phyloP scores from a whole-genome alignment of 2,888 invertebrate species.

The Ctenicera cuprea region DNA sequence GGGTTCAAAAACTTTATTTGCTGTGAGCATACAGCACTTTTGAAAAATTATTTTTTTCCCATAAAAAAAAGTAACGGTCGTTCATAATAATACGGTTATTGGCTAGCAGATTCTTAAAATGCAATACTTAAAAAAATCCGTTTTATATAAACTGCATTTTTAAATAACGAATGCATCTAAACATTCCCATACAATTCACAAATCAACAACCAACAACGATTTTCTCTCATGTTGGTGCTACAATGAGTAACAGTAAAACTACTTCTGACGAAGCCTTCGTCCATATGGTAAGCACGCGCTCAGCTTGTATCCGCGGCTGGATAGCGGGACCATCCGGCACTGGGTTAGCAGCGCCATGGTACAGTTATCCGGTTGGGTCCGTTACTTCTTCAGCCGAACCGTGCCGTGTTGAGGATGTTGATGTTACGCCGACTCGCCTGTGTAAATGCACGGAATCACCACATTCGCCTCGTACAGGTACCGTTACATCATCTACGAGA shows the following conservation, averaged over 20 bases:
- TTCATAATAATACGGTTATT: too few relatives aligned
- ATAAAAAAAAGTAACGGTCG: too few relatives aligned
- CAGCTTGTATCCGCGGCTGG: conserved; percentile 52
- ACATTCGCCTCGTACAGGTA: conserved; percentile 41
- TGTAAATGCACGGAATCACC: conserved; percentile 38
- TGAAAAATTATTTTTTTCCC: too few relatives aligned
- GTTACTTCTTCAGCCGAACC: conserved; percentile 56
- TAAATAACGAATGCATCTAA: too few relatives aligned
- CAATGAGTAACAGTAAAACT: conserved; percentile 38
- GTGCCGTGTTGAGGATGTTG: conserved; percentile 50
- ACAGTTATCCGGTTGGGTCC: conserved; percentile 58
- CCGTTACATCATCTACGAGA: conserved; percentile 47
- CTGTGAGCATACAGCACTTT: too few relatives aligned
- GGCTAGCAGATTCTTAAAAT: too few relatives aligned
- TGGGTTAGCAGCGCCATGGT: conserved; percentile 63
- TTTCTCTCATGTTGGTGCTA: neutral
- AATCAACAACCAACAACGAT: too few relatives aligned
- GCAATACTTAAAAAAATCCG: too few relatives aligned
- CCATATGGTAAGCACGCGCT: conserved; percentile 44
- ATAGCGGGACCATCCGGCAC: conserved; percentile 60
- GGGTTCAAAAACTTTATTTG: too few relatives aligned
- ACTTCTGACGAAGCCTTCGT: conserved; percentile 18
- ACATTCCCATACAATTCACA: too few relatives aligned
- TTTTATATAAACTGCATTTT: too few relatives aligned
- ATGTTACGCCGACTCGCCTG: conserved; percentile 39